Percentiles rank a stretch among this genome's conserved stretches.
Conservation (phyloP, 2,113 vertebrate genomes). For the Polypterus senegalus region DNA sequence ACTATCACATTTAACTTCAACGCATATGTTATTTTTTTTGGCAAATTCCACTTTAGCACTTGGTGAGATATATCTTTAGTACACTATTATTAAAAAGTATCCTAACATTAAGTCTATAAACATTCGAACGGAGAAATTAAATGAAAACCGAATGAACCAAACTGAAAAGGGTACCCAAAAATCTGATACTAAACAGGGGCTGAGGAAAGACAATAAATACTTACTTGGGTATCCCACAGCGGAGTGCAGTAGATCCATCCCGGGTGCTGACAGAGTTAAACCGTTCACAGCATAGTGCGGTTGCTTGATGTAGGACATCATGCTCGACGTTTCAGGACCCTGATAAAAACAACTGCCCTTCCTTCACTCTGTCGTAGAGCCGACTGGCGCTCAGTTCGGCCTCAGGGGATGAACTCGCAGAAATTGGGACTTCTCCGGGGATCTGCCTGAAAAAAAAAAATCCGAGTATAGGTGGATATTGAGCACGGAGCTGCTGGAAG, state of each 20-base stretch:
- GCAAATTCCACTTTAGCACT: too few species aligned
- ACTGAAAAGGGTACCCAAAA: background rate
- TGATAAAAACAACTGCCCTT: background rate
- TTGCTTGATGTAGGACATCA: constrained; percentile 82
- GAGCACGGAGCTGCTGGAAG: background rate
- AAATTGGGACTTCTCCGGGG: background rate
- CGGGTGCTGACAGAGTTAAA: constrained; percentile 63
- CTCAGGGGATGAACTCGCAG: background rate
- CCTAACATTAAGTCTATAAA: too few species aligned
- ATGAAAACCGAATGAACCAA: background rate
- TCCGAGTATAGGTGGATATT: constrained; percentile 8
- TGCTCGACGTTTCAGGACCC: constrained; percentile 31
- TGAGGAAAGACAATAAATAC: constrained; percentile 15
- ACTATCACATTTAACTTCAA: too few species aligned
- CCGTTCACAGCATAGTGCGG: constrained; percentile 75
- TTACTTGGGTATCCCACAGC: constrained; percentile 71
- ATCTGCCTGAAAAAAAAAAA: constrained; percentile 16
- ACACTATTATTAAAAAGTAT: too few species aligned
- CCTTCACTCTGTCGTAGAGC: background rate
- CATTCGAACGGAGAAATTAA: too few species aligned
- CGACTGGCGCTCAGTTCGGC: too few species aligned
- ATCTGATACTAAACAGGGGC: background rate
- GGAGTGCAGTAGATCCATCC: constrained; percentile 71
- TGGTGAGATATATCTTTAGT: too few species aligned
- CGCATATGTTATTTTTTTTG: too few species aligned